Evolutionary conservation across 2,797 vertebrate genomes (phyloP).

Genomic region (Pipistrellus pipistrellus): DNA sequence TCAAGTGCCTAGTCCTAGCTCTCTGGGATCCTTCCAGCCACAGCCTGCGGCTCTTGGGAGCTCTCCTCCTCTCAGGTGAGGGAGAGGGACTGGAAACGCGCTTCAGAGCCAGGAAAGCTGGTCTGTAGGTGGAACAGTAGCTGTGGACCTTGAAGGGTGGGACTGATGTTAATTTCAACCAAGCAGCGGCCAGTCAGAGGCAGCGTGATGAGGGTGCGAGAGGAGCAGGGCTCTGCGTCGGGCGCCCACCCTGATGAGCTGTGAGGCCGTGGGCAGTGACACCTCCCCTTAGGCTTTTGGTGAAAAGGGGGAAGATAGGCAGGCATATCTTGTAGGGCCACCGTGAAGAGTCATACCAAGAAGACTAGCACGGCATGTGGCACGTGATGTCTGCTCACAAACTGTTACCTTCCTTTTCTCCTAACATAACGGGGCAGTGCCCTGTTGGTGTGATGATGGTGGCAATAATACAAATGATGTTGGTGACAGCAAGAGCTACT

Average conservation of each 20-base stretch:
- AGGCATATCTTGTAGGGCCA: not conserved
- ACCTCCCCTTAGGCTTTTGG: not conserved
- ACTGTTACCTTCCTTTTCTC: not conserved
- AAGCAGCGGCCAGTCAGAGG: not conserved
- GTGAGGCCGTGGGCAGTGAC: not conserved
- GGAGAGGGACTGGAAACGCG: not conserved
- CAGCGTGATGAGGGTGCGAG: not conserved
- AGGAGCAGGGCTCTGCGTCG: not conserved
- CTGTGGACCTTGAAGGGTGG: not conserved
- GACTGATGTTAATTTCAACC: not conserved
- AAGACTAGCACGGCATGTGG: not conserved
- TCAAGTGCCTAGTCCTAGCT: not conserved
- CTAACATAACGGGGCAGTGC: not conserved
- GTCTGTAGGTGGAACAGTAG: not conserved
- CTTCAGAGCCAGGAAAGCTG: not conserved
- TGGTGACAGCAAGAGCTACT: not conserved
- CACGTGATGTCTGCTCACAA: not conserved
- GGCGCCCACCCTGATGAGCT: not conserved
- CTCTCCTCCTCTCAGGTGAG: not conserved
- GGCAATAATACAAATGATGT: not conserved
- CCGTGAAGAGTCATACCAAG: not conserved
- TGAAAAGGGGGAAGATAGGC: not conserved
- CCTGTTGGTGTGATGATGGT: not conserved
- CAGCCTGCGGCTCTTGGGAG: rapidly evolving
- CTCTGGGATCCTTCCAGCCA: not conserved